These are phyloP conservation scores for Scomber scombrus DNA, from an alignment of 2,113 vertebrate genomes.

Conservation along the genomic window DNA sequence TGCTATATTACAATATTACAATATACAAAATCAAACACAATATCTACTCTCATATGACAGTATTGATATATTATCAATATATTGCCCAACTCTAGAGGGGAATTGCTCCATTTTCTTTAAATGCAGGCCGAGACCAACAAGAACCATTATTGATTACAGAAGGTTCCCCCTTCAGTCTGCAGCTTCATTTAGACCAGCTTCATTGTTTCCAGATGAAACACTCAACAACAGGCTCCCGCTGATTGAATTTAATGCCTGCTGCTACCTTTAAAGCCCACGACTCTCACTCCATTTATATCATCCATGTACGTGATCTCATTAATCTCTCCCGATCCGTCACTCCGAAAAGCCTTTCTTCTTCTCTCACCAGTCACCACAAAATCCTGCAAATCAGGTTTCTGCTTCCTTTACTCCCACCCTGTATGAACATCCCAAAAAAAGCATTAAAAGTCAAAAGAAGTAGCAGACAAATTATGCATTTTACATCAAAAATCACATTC, in stretches of 20 bases:
- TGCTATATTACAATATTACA: too few relatives aligned
- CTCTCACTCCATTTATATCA: conserved; percentile 43
- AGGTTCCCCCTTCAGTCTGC: conserved; percentile 47
- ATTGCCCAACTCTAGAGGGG: not conserved
- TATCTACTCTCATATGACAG: too few relatives aligned
- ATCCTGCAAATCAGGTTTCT: conserved; percentile 33
- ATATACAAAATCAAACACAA: too few relatives aligned
- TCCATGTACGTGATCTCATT: conserved; percentile 35
- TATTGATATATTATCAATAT: not conserved
- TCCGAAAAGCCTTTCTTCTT: conserved; percentile 28
- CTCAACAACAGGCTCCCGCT: conserved; percentile 52
- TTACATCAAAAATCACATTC: not conserved
- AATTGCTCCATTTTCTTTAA: conserved; percentile 59
- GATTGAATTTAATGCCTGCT: conserved; percentile 64
- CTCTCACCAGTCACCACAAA: not conserved
- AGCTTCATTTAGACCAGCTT: conserved; percentile 71
- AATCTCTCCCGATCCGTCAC: conserved; percentile 32
- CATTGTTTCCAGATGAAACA: conserved; percentile 76
- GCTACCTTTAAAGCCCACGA: conserved; percentile 56
- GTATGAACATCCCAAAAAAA: conserved; percentile 2
- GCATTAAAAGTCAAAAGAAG: not conserved
- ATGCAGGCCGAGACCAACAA: conserved; percentile 36
- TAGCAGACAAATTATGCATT: not conserved
- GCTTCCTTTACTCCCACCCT: not conserved
- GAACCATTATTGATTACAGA: conserved; percentile 72